phyloP scores from a whole-genome alignment of 2,888 invertebrate species.

The Drosophila fungiperda region DNA sequence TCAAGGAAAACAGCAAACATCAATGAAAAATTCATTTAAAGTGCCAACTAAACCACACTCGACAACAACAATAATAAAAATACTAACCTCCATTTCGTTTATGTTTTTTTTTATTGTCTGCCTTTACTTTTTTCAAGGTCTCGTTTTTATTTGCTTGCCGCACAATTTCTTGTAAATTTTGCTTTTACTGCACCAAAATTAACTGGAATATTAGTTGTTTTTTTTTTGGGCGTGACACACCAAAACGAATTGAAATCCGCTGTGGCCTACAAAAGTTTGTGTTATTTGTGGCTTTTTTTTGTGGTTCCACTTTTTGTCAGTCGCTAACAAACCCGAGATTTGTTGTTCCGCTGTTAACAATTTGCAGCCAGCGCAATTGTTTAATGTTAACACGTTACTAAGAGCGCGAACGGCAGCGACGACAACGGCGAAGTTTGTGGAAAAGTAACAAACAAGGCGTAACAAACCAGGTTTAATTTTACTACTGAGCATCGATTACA shows the following conservation, averaged over 20 bases:
- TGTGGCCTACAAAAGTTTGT: conserved; percentile 51
- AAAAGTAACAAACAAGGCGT: conserved; percentile 54
- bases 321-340: conserved; percentile 42
- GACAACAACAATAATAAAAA: conserved; percentile 32
- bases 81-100: conserved; percentile 76
- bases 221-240: conserved; percentile 73
- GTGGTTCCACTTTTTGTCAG: conserved; percentile 15
- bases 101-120: conserved; percentile 30
- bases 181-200: conserved; percentile 55
- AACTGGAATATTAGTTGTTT: conserved; percentile 33
- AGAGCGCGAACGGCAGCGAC: conserved; percentile 45
- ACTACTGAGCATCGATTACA: conserved; percentile 50
- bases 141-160: conserved; percentile 47
- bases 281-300: conserved; percentile 48
- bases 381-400: conserved; percentile 47
- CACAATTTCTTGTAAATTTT: conserved; percentile 46
- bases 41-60: conserved; percentile 17
- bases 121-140: conserved; percentile 48
- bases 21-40: conserved; percentile 64
- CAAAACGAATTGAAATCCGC: conserved; percentile 45
- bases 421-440: conserved; percentile 39
- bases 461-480: conserved; percentile 63
- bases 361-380: conserved; percentile 68
- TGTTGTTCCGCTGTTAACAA: conserved; percentile 30
- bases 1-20: conserved; percentile 70